Base-by-base conservation (phyloP, 2,888 invertebrate species). In the Panopea generosa region DNA sequence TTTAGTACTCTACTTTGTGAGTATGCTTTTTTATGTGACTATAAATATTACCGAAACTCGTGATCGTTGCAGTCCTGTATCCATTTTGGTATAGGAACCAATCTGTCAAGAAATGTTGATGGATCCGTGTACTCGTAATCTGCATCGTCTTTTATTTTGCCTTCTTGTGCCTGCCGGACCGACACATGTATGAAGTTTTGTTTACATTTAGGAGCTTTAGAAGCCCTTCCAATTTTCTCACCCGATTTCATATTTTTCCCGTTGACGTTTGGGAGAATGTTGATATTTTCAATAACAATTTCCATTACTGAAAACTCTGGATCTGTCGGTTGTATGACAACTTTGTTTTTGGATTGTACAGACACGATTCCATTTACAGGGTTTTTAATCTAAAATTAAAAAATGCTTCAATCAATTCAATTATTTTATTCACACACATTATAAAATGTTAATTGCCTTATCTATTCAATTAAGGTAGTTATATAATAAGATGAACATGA, bases 71-170 rank as follows among this genome's bases (percentile, higher is more conserved):
- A 87, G 11, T 84, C 82, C 62, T 83, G 74, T 14, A 77, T 70
- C 83, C 86, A 85, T 33, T 77, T 70, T 14, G 87, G 84, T 3
- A 77, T 68, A 0, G 86, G 84, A 40, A 84, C 70, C 24, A 82
- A 49, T 43, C 77, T 62, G 26, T 85, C 84, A 2, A 86, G 60
- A 66, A 78, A 87, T 9, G 82, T 74, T 1, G 82, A 76, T 1
- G 87, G 87, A 55, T 87, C 87, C 6, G 84, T 77, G 52, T 86
- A 86, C 7, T 74, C 67, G 27, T 74, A 74, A 27, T 78, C 78
- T 14, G 55, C 66, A 45, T 85, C 85, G 4, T 40, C 57, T 22
- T 63, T 59, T 6, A 11, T 33, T 33, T 33, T 4, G 4, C 11
- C 52, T 0, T 66, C 60, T 16, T 69, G 47, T 14, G 55, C 43